Base-by-base conservation (phyloP, 1,140 invertebrate genomes). In the Spodoptera litura region DNA sequence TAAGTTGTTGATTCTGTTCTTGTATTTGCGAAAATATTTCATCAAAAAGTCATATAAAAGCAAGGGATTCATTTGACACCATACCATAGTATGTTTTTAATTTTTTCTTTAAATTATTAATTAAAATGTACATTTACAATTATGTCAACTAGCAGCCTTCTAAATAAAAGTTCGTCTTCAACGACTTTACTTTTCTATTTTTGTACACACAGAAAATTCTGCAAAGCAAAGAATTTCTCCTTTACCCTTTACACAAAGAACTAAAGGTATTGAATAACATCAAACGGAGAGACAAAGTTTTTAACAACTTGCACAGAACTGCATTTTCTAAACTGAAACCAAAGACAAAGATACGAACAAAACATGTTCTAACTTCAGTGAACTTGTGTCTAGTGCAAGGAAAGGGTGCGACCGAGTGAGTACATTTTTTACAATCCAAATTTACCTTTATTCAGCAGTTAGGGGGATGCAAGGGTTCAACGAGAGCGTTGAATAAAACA, bases 401-500 rank as follows among this genome's bases (percentile, higher is more conserved):
- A 49, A 15, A 44, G 38, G 6, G 13, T 11, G 38, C 38, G 61
- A 44, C 15, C 4, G 15, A 64, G n/a, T 0, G 38, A 15, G 61
- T 64, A 49, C 9, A 64, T 64, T 55, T 51, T 74, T 74, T 35
- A 62, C 72, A 62, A 62, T 74, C 58, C 12, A 56, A 59, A 59
- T 74, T 58, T 62, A 62, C 58, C 58, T 75, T 75, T 64, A 73
- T 20, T 25, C 49, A 51, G 44, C 73, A 64, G 58, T 64, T 64
- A 64, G 27, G 58, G 27, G 59, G 49, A 64, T 59, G 38, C 44
- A 73, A 5, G 56, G 44, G 72, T 15, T 15, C 12, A 62, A 62
- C 13, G 68, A 31, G 64, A 10, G 10, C 44, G 38, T 55, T 71
- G 66, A 72, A 78, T 78, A 78, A 78, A 72, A 78, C 49, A 78